Evolutionary conservation across 1,140 invertebrate genomes (phyloP).

Genomic region (Lordiphosa collinella): DNA sequence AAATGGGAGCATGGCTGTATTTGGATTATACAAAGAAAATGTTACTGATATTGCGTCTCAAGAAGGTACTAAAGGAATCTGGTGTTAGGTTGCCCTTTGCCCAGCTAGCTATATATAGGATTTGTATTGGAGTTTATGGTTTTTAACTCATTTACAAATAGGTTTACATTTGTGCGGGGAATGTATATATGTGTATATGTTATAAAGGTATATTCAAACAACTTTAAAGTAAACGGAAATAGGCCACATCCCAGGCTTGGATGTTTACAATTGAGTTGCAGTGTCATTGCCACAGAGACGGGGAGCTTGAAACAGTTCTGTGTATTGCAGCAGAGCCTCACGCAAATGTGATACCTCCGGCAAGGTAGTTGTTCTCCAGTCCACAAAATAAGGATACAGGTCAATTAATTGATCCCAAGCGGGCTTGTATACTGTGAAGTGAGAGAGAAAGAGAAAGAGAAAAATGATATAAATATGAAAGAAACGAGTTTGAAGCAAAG

Average conservation of each 20-base stretch:
- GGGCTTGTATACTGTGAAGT: slow-evolving; percentile 86
- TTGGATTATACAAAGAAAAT: too few relatives aligned
- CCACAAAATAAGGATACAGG: slow-evolving; percentile 94
- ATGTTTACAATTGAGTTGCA: slow-evolving; percentile 62
- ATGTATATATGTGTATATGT: slow-evolving; percentile 58
- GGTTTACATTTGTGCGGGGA: slow-evolving; percentile 36
- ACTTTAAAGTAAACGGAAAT: slow-evolving; percentile 31
- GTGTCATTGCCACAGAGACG: slow-evolving; percentile 47
- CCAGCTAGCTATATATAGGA: slow-evolving; percentile 17
- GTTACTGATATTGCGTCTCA: slow-evolving; percentile 49
- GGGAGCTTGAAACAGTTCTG: slow-evolving; percentile 90
- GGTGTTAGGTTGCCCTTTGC: slow-evolving; percentile 15
- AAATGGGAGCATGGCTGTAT: too few relatives aligned
- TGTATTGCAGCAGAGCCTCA: slow-evolving; percentile 93
- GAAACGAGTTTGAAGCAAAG: too few relatives aligned
- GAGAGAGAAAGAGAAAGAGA: background rate
- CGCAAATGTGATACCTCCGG: slow-evolving; percentile 89
- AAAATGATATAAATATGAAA: too few relatives aligned
- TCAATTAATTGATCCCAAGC: slow-evolving; percentile 96
- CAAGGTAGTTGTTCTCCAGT: slow-evolving; percentile 89
- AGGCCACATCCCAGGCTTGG: background rate
- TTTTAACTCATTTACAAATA: slow-evolving; percentile 53
- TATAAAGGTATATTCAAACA: slow-evolving; percentile 41
- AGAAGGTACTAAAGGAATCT: slow-evolving; percentile 70
- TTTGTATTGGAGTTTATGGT: slow-evolving; percentile 3